A percentile compares a stretch with the other conserved stretches of the same genome.
These are phyloP conservation scores for Apantesis nais DNA, from an alignment of 2,888 invertebrate species.

Conservation along the genomic window DNA sequence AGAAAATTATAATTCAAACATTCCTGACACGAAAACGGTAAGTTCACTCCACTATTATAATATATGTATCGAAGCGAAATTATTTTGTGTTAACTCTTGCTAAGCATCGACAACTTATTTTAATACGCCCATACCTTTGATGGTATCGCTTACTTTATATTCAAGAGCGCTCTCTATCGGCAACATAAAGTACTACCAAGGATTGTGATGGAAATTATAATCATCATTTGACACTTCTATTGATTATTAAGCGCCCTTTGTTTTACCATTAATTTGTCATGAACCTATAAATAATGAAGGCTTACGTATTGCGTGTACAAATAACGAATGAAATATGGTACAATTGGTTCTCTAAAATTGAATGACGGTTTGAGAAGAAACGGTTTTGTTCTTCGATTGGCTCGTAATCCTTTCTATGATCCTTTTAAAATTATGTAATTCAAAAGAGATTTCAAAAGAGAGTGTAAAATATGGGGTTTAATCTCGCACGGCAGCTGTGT, in stretches of 20 bases:
- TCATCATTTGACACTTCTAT: conserved; percentile 69
- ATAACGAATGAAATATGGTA: conserved; percentile 16
- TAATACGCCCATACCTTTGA: conserved; percentile 63
- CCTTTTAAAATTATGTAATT: not conserved
- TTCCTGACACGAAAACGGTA: conserved; percentile 1
- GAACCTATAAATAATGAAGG: conserved; percentile 23
- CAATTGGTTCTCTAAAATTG: conserved; percentile 21
- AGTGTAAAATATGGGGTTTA: not conserved
- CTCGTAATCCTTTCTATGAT: not conserved
- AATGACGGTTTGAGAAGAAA: not conserved
- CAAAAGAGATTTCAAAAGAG: not conserved
- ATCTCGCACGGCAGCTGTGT: too few species aligned
- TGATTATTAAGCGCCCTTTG: conserved; percentile 63
- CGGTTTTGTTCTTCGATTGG: not conserved
- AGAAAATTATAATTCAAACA: not conserved
- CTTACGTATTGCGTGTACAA: conserved; percentile 35
- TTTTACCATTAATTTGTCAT: conserved; percentile 46
- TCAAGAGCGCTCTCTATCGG: conserved; percentile 63
- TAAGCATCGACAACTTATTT: conserved; percentile 39
- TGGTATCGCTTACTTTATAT: conserved; percentile 76
- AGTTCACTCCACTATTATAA: not conserved
- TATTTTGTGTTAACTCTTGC: conserved; percentile 16
- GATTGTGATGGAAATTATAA: conserved; percentile 79
- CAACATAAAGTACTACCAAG: conserved; percentile 69
- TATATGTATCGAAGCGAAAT: conserved; percentile 7